Percentiles rank a stretch among this genome's conserved stretches.
These are phyloP conservation scores for Dreissena polymorpha DNA, from an alignment of 1,140 invertebrate species.

Conservation along the genomic window DNA sequence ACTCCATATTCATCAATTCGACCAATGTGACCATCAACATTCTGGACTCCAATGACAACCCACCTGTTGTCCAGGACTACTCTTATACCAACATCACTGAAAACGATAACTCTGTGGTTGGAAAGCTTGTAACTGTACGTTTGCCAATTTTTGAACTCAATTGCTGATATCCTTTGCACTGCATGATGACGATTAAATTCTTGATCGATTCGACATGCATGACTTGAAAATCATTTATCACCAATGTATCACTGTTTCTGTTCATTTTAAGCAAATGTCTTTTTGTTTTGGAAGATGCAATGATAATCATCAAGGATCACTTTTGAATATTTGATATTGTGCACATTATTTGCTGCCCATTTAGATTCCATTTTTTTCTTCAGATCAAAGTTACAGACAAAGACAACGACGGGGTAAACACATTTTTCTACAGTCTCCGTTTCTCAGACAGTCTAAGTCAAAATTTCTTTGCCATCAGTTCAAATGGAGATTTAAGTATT, in stretches of 20 bases:
- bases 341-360: neutral
- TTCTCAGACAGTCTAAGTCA: slow-evolving; percentile 94
- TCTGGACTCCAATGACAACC: slow-evolving; percentile 67
- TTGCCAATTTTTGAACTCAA: neutral
- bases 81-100: slow-evolving; percentile 95
- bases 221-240: neutral
- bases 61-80: slow-evolving; percentile 52
- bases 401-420: slow-evolving; percentile 94
- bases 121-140: slow-evolving; percentile 59
- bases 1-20: slow-evolving; percentile 81
- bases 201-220: too few species aligned
- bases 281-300: neutral
- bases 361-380: slow-evolving; percentile 22
- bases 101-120: slow-evolving; percentile 84
- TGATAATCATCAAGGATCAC: too few species aligned
- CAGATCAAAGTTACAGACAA: slow-evolving; percentile 97
- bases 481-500: slow-evolving; percentile 82
- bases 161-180: neutral
- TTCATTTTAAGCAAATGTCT: neutral
- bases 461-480: slow-evolving; percentile 97
- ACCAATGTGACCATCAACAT: slow-evolving; percentile 60
- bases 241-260: neutral
- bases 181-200: neutral
- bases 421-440: slow-evolving; percentile 97
- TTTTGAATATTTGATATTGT: neutral